Base-by-base conservation (phyloP, 2,888 invertebrate species). In the Lithosia quadra region DNA sequence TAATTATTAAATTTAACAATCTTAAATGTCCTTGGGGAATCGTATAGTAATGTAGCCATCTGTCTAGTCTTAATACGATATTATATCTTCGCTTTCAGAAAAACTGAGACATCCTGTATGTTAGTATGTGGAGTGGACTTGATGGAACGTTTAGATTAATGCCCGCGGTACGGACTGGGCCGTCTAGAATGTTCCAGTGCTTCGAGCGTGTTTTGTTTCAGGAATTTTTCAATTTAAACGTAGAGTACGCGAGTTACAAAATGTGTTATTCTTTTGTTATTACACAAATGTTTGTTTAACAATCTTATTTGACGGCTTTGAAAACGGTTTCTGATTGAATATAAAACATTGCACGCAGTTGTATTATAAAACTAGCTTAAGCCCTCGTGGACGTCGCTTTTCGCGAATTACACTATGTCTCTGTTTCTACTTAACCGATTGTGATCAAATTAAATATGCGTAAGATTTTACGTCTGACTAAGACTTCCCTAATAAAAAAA, bases 41-140 rank as follows among this genome's bases (percentile, higher is more conserved):
- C 90, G 90, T 87, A 89, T 89, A 88, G 88, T 85, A 92, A 90
- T 90, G 92, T 88, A 86, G 76, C 90, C 89, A 91, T 91, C 86
- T 87, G 89, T 92, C 91, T 89, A 70, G 80, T 78, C 84, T 86
- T 90, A 89, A 89, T 90, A 89, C 84, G 83, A 86, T 89, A 89
- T 90, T 88, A 87, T 89, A 88, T 88, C 79, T 83, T 80, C 74
- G 75, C 84, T 86, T 84, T 83, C 80, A 74, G 71, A 86, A 86
- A 84, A 84, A 81, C 79, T 83, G 86, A 75, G 72, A 67, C 67
- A 71, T 80, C 79, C 82, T 84, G 79, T 85, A 81, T 71, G 75
- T 86, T 87, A 83, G 81, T 72, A 74, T 66, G 73, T 62, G n/a
- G n/a, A n/a, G 71, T 65, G 74, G 79, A 79, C 80, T 80, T 84